These are phyloP conservation scores for Charina bottae DNA, from an alignment of 2,113 vertebrate genomes.

Conservation along the genomic window DNA sequence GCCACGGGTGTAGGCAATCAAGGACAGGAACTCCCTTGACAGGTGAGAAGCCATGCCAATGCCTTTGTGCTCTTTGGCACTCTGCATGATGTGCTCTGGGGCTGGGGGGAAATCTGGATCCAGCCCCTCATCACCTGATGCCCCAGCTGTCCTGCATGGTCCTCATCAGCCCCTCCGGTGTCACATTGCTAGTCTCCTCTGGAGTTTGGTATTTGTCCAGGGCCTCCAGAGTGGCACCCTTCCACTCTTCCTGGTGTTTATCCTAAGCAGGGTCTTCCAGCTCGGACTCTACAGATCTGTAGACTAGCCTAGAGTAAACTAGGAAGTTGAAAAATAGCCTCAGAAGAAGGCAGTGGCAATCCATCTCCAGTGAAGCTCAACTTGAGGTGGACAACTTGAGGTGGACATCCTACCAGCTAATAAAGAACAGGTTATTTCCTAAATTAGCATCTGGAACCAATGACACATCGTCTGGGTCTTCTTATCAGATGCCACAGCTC, in stretches of 20 bases:
- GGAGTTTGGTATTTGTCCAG: background rate
- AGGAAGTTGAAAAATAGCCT: background rate
- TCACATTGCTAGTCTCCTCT: background rate
- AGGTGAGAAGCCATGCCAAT: background rate
- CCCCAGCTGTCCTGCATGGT: background rate
- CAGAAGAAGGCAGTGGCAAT: background rate
- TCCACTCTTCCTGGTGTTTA: background rate
- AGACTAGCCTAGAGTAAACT: background rate
- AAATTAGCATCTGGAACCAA: background rate
- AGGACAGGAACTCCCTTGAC: background rate
- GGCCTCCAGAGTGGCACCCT: background rate
- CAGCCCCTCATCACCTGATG: background rate
- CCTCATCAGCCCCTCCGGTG: background rate
- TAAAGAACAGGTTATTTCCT: background rate
- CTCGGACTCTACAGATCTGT: background rate
- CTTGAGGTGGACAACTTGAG: background rate
- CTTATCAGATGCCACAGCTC: background rate
- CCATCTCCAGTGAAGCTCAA: background rate
- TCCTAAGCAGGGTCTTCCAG: background rate
- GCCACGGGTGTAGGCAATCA: background rate
- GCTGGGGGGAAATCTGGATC: background rate
- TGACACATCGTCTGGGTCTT: background rate
- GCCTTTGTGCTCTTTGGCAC: background rate
- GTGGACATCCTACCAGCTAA: conserved; percentile 3
- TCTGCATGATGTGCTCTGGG: background rate